Evolutionary conservation across 2,113 vertebrate species (phyloP).

Genomic region (Uropsilus gracilis): DNA sequence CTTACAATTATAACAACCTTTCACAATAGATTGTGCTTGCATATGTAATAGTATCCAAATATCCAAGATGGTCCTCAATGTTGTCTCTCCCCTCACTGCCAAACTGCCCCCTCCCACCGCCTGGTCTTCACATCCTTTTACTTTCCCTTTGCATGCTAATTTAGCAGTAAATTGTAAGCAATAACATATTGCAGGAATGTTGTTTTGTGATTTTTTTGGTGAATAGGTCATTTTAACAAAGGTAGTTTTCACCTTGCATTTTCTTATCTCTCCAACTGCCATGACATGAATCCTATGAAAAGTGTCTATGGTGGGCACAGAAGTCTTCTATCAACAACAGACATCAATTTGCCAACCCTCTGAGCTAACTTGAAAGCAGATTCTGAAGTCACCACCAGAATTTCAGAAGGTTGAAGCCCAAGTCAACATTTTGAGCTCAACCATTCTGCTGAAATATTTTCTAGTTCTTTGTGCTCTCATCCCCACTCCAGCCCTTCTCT

Average conservation of each 20-base stretch:
- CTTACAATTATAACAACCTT: not conserved
- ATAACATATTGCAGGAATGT: not conserved
- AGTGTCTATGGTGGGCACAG: not conserved
- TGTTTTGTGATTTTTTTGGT: not conserved
- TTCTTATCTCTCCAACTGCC: not conserved
- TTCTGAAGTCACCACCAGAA: not conserved
- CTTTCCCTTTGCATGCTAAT: not conserved
- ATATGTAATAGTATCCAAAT: not conserved
- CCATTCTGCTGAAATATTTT: not conserved
- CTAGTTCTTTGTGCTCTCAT: not conserved
- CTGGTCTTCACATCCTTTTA: not conserved
- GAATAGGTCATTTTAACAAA: not conserved
- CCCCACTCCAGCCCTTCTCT: too few relatives aligned
- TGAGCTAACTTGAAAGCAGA: not conserved
- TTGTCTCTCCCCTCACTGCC: too few relatives aligned
- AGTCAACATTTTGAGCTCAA: not conserved
- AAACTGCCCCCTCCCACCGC: too few relatives aligned
- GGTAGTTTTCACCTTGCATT: not conserved
- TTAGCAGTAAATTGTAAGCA: not conserved
- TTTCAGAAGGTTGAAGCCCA: not conserved
- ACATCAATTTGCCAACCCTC: not conserved
- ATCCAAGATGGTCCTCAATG: not conserved
- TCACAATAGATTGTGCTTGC: not conserved
- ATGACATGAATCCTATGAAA: not conserved
- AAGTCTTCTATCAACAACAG: not conserved